Evolutionary conservation across 2,113 vertebrate species (phyloP).

Genomic region (Collichthys lucidus): DNA sequence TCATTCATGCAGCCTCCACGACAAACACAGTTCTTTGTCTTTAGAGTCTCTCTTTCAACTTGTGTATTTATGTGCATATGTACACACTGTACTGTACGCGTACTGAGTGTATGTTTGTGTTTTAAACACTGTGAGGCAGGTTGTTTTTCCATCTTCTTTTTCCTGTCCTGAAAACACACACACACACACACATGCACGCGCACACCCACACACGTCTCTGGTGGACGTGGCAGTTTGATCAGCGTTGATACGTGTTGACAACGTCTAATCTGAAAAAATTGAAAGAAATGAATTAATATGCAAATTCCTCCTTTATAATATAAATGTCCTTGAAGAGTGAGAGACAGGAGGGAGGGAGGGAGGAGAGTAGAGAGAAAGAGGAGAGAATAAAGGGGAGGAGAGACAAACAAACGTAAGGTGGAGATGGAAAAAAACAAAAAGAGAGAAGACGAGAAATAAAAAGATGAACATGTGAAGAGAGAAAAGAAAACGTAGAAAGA

Average conservation of each 20-base stretch:
- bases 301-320: conserved; percentile 99
- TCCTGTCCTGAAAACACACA: neutral
- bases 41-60: too few species aligned
- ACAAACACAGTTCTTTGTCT: too few species aligned
- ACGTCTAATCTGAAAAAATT: conserved; percentile 99
- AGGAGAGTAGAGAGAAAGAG: too few species aligned
- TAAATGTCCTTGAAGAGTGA: conserved; percentile 97
- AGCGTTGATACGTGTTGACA: conserved; percentile 99
- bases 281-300: conserved; percentile 99
- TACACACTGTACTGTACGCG: neutral
- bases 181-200: conserved; percentile 11
- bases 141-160: neutral
- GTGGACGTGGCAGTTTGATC: conserved; percentile 97
- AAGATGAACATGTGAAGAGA: too few species aligned
- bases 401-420: neutral
- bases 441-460: neutral
- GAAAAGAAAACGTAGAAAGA: neutral
- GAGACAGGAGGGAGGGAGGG: conserved; percentile 73
- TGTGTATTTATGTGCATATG: neutral
- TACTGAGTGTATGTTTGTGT: neutral
- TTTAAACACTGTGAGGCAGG: neutral
- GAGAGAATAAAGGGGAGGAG: neutral
- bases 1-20: too few species aligned
- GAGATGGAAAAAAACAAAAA: neutral
- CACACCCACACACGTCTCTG: conserved; percentile 83